A percentile compares a stretch with the other conserved stretches of the same genome.
Conservation (phyloP, 1,140 invertebrate genomes). For the Drosophila truncata region DNA sequence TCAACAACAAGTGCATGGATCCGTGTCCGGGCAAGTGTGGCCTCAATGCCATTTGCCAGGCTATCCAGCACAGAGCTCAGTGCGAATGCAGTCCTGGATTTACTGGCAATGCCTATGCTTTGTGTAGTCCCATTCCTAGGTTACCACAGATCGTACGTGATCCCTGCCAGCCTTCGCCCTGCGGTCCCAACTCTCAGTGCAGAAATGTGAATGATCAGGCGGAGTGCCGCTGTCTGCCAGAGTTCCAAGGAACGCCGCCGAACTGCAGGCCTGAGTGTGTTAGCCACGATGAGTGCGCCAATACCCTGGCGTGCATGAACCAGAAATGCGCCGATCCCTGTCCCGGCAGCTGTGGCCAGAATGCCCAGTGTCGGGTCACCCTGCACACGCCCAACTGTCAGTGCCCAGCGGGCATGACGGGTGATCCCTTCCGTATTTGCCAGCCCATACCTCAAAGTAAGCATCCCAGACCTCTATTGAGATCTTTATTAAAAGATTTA, state of each 20-base stretch:
- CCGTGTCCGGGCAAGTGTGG: slow-evolving; percentile 93
- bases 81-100: slow-evolving; percentile 91
- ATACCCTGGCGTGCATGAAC: slow-evolving; percentile 88
- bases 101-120: slow-evolving; percentile 91
- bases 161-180: slow-evolving; percentile 91
- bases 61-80: slow-evolving; percentile 90
- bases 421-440: slow-evolving; percentile 90
- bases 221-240: slow-evolving; percentile 88
- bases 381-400: slow-evolving; percentile 91
- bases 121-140: slow-evolving; percentile 89
- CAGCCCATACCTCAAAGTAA: slow-evolving; percentile 85
- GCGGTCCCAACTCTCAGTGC: slow-evolving; percentile 91
- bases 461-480: not conserved
- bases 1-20: slow-evolving; percentile 92
- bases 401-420: slow-evolving; percentile 89
- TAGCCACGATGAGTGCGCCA: slow-evolving; percentile 88
- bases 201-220: slow-evolving; percentile 87
- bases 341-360: slow-evolving; percentile 90
- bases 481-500: not conserved
- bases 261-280: slow-evolving; percentile 90
- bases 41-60: slow-evolving; percentile 90
- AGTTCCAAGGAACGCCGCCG: slow-evolving; percentile 88
- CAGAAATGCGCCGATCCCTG: slow-evolving; percentile 91
- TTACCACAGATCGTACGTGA: slow-evolving; percentile 67
- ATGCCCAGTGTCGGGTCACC: slow-evolving; percentile 90